Percentiles rank a stretch among this genome's conserved stretches.
These are phyloP conservation scores for Ophioninae sp. DNA, from an alignment of 2,888 invertebrate genomes.

Conservation along the genomic window DNA sequence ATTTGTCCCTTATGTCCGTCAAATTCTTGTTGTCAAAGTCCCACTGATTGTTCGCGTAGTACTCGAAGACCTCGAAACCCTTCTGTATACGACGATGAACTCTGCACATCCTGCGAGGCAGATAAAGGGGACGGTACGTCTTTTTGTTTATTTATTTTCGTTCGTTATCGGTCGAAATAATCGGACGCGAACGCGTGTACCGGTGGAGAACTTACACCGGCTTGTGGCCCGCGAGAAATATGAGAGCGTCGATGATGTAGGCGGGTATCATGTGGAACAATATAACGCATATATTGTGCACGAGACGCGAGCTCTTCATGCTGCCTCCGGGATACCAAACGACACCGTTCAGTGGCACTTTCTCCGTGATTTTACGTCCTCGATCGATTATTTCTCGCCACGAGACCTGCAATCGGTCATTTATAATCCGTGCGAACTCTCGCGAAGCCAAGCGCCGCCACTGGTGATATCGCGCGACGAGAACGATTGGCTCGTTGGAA, in stretches of 20 bases:
- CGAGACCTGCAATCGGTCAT: slow-evolving; percentile 81
- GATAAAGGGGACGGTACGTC: neutral
- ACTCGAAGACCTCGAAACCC: slow-evolving; percentile 94
- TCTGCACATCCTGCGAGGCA: slow-evolving; percentile 86
- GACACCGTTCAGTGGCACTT: slow-evolving; percentile 93
- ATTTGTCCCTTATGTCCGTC: slow-evolving; percentile 82
- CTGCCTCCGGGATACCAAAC: slow-evolving; percentile 94
- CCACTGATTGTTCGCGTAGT: slow-evolving; percentile 96
- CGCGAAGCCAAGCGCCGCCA: neutral
- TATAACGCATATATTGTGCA: slow-evolving; percentile 91
- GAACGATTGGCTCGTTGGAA: neutral
- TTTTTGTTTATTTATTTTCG: slow-evolving; percentile 15
- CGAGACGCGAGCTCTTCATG: slow-evolving; percentile 89
- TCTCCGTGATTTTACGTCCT: slow-evolving; percentile 89
- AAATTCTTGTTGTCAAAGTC: slow-evolving; percentile 89
- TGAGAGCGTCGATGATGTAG: slow-evolving; percentile 89
- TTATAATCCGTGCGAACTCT: neutral
- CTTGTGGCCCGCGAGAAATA: slow-evolving; percentile 91
- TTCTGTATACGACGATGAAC: slow-evolving; percentile 92
- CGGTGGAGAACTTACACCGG: slow-evolving; percentile 87
- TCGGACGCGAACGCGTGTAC: neutral
- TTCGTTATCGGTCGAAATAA: no score
- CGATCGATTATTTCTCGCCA: slow-evolving; percentile 95
- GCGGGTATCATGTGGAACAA: slow-evolving; percentile 97
- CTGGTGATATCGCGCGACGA: neutral